phyloP scores from a whole-genome alignment of 2,888 invertebrate genomes.

The Julus scanicus region DNA sequence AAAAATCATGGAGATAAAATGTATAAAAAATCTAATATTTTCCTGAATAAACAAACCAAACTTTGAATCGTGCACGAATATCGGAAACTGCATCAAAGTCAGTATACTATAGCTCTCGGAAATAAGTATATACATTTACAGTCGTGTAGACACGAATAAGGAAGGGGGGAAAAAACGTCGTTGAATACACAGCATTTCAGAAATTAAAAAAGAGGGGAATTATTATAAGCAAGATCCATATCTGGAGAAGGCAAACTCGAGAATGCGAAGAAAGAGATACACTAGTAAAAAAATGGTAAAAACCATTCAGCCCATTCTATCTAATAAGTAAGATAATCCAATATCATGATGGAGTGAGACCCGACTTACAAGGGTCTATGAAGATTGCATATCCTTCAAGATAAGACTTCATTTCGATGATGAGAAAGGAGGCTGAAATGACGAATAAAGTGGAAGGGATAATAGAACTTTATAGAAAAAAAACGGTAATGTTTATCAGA shows the following conservation, averaged over 20 bases:
- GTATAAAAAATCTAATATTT: neutral
- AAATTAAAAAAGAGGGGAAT: constrained; percentile 27
- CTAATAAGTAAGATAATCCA: constrained; percentile 28
- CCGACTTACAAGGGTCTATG: neutral
- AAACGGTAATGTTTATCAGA: neutral
- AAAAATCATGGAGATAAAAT: neutral
- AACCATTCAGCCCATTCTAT: constrained; percentile 9
- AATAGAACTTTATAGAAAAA: neutral
- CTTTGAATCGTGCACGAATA: neutral
- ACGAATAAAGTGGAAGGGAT: neutral
- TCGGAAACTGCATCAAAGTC: neutral
- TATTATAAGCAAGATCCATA: constrained; percentile 7
- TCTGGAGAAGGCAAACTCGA: constrained; percentile 2
- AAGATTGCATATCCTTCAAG: neutral
- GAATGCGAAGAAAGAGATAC: constrained; percentile 7
- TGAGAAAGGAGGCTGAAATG: neutral
- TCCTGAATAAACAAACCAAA: neutral
- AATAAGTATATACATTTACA: neutral
- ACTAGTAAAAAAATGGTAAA: neutral
- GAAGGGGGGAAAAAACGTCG: neutral
- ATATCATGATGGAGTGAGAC: neutral
- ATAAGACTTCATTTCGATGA: neutral
- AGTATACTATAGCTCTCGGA: neutral
- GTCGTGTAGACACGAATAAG: constrained; percentile 20
- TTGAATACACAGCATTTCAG: neutral